Evolutionary conservation across 2,888 invertebrate species (phyloP), one percentile per base, ranked within the genome.

Genomic region (Epicampocera succincta): DNA sequence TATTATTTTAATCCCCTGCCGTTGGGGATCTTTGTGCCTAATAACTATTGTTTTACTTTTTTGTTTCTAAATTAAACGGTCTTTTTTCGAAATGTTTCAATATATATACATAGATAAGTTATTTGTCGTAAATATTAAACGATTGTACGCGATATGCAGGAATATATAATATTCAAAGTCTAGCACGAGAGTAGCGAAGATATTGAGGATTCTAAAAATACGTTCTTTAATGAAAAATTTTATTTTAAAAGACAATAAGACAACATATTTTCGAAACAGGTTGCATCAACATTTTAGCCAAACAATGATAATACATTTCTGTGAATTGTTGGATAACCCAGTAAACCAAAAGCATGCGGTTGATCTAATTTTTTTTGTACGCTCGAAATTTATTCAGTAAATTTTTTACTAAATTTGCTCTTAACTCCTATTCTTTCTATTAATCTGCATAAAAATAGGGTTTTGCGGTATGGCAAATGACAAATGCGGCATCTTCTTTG

Each of bases 111-210:
- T 29, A 12, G n/a, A n/a, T n/a, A n/a, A n/a, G n/a, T n/a, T 54
- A 17, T 52, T 42, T 52, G 52, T 72, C 60, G 75, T 46, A 52
- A 74, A 12, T 50, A 17, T 61, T 46, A 52, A 60, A 60, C 52
- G 58, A 54, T 74, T 82, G 33, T 71, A 69, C 46, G 74, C 74
- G 71, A 71, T 82, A 82, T 74, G 71, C 40, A 71, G 56, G 78
- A 82, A 78, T 82, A 79, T 82, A 79, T 82, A 79, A 79, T 82
- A 82, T 82, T 82, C 82, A 82, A 66, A 73, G 66, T 68, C 44
- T 61, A 66, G 61, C 52, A 52, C 46, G 66, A 66, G 13, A 66
- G 3, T 52, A 68, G 66, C 46, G 78, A 73, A 60, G 72, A 46
- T 72, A 60, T 66, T 61, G 78, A 54, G 60, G 60, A 66, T 25